Evolutionary conservation across 2,113 vertebrate genomes (phyloP).

Genomic region (Crocuta crocuta): DNA sequence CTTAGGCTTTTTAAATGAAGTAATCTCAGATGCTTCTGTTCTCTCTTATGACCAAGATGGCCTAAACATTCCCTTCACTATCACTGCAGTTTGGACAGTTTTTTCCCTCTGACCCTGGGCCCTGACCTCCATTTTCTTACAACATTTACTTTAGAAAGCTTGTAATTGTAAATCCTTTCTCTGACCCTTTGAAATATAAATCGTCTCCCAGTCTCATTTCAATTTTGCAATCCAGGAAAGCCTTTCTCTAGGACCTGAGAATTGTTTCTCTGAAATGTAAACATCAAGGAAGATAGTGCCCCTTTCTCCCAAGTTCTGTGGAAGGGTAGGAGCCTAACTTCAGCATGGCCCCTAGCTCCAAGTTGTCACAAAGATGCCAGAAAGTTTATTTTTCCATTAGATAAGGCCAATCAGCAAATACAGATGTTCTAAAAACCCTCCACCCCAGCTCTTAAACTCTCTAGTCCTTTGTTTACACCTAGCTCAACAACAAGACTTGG

Average conservation of each 20-base stretch:
- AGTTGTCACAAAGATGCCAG: background rate
- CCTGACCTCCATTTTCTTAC: background rate
- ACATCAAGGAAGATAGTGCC: background rate
- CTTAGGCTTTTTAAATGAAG: background rate
- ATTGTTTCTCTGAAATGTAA: background rate
- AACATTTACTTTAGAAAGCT: background rate
- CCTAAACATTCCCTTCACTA: background rate
- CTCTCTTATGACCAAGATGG: background rate
- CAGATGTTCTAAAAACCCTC: background rate
- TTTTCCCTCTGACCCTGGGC: background rate
- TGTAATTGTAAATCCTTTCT: background rate
- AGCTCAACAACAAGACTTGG: no score
- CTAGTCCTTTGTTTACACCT: background rate
- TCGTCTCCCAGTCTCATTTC: background rate
- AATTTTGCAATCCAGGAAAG: background rate
- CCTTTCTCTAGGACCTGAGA: background rate
- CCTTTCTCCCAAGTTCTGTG: background rate
- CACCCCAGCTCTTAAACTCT: background rate
- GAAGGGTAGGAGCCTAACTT: background rate
- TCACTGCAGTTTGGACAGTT: background rate
- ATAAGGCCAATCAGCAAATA: background rate
- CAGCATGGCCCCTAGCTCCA: background rate
- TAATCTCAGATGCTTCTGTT: background rate
- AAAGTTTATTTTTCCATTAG: background rate
- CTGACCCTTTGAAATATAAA: background rate